phyloP scores from a whole-genome alignment of 2,888 invertebrate species.

The Horisme vitalbata region DNA sequence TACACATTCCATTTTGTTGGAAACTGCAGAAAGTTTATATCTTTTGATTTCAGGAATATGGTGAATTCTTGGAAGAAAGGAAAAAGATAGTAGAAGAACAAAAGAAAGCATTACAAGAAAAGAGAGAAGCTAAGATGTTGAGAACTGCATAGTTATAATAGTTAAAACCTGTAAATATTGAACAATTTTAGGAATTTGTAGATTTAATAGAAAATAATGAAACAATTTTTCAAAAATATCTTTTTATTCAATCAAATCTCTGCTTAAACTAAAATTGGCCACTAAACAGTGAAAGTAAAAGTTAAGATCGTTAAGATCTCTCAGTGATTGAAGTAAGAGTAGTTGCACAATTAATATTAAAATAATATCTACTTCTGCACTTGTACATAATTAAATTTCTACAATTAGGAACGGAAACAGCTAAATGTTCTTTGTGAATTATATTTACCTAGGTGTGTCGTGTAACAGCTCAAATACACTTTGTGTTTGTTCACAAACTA shows the following conservation, averaged over 20 bases:
- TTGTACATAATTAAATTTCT: too few species aligned
- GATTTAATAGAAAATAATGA: constrained; percentile 27
- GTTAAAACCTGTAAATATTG: constrained; percentile 29
- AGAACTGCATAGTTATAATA: constrained; percentile 83
- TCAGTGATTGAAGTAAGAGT: too few species aligned
- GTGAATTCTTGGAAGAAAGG: constrained; percentile 90
- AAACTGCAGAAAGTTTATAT: neutral
- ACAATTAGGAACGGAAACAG: too few species aligned
- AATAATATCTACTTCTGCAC: neutral
- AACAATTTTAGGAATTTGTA: constrained; percentile 31
- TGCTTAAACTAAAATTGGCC: constrained; percentile 30
- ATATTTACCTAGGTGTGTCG: too few species aligned
- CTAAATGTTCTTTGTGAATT: too few species aligned
- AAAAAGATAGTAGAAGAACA: constrained; percentile 87
- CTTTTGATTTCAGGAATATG: constrained; percentile 85
- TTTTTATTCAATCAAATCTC: constrained; percentile 25
- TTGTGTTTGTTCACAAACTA: neutral
- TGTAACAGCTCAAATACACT: too few species aligned
- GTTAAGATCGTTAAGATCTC: too few species aligned
- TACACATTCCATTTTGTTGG: too few species aligned
- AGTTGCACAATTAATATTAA: neutral
- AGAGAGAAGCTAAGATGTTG: constrained; percentile 95
- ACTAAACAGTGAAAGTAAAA: constrained; percentile 14
- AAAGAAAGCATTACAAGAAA: constrained; percentile 89
- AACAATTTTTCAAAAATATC: constrained; percentile 32